Base-by-base conservation (phyloP, 2,797 vertebrate species). In the Clamator glandarius region DNA sequence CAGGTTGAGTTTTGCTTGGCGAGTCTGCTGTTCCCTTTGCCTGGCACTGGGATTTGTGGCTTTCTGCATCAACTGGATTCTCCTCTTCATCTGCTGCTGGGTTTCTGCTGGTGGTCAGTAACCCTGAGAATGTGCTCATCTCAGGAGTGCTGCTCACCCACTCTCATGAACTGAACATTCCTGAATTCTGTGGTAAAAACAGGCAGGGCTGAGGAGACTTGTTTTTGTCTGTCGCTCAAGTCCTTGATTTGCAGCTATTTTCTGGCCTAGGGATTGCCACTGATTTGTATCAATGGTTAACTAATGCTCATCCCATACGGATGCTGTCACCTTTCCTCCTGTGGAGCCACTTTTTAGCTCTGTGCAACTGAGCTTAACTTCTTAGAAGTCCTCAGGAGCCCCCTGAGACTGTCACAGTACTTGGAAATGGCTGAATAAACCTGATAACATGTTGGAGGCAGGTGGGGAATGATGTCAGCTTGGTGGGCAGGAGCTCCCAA, bases 161-260 rank as follows among this genome's bases (percentile, higher is more conserved):
- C 63, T 24, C 69, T 81, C 41, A 3, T 5, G 29, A 31, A 25
- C 4, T 10, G 61, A 64, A 41, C 59, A 62, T 81, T 82, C 48
- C 51, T 62, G 54, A 90, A 87, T 89, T 73, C 26, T 29, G 72
- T 42, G 55, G 92, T 91, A 69, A 85, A 93, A 68, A 12, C 41
- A 72, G 83, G 76, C 66, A 68, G 80, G 68, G 84, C 89, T 80
- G 57, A 15, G 87, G 86, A 79, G 51, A 9, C 17, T 31, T 8
- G 17, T 1, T 15, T 64, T 42, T 42, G 21, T 63, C 50, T 42
- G 57, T 50, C 76, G 87, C 52, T 28, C 73, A 81, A 55, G 36
- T 46, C 66, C 76, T 29, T 29, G 51, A 79, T 57, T 52, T 85
- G 66, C 36, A 26, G 8, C 33, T 39, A 17, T 42, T 69, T 72